phyloP scores from a whole-genome alignment of 2,113 vertebrate species.

The Circaetus cinerascens region DNA sequence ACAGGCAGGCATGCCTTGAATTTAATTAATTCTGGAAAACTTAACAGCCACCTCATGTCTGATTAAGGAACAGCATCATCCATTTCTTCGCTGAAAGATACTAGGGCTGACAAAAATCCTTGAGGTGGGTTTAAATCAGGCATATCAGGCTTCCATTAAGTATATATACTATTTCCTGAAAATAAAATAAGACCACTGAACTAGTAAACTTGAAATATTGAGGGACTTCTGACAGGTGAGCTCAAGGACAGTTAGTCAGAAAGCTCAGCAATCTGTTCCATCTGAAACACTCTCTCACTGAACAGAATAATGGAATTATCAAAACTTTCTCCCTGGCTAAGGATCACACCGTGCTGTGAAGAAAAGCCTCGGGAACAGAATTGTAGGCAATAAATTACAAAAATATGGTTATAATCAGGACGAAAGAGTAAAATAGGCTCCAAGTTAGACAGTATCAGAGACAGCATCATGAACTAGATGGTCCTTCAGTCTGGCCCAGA shows the following conservation, averaged over 20 bases:
- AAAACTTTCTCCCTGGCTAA: not conserved
- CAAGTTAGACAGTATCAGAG: not conserved
- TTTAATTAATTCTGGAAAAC: conserved; percentile 1
- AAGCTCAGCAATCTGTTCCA: not conserved
- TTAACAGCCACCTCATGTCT: conserved; percentile 20
- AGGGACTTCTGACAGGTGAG: not conserved
- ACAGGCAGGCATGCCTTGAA: not conserved
- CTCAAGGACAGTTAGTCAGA: not conserved
- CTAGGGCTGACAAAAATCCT: not conserved
- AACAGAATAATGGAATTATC: not conserved
- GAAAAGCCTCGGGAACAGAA: not conserved
- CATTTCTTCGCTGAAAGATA: not conserved
- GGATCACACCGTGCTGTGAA: not conserved
- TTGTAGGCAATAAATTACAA: not conserved
- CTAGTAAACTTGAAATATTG: conserved; percentile 19
- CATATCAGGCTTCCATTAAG: not conserved
- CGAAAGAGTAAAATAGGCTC: not conserved
- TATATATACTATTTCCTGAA: not conserved
- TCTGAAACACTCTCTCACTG: not conserved
- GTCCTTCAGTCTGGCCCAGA: not conserved
- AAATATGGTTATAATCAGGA: not conserved
- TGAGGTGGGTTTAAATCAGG: not conserved
- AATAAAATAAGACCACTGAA: not conserved
- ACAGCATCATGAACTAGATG: not conserved
- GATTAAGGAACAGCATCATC: not conserved